phyloP scores from a whole-genome alignment of 2,113 vertebrate species.

The Leptobrachium leishanense region DNA sequence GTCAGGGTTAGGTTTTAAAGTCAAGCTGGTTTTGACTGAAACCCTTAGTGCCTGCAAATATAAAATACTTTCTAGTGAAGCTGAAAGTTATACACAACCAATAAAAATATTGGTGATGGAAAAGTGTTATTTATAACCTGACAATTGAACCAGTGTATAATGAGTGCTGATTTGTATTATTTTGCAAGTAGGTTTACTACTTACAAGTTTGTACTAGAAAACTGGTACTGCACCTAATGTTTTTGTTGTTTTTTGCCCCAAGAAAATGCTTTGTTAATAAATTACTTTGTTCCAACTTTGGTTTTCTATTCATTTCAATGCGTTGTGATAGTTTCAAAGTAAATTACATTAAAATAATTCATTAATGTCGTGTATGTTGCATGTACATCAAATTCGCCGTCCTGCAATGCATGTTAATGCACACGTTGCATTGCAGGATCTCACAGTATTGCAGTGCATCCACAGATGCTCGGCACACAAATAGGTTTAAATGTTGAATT shows the following conservation, averaged over 20 bases:
- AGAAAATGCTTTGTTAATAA: constrained; percentile 42
- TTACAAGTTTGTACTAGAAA: constrained; percentile 43
- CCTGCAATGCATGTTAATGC: too few species aligned
- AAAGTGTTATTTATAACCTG: constrained; percentile 47
- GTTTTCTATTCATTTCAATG: not conserved
- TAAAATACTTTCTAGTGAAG: constrained; percentile 38
- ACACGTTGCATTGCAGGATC: too few species aligned
- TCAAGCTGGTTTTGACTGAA: constrained; percentile 46
- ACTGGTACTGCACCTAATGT: constrained; percentile 43
- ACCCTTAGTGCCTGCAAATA: constrained; percentile 35
- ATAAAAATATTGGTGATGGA: constrained; percentile 41
- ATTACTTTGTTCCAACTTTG: constrained; percentile 1
- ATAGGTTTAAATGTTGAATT: too few species aligned
- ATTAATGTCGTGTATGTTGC: too few species aligned
- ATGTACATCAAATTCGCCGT: too few species aligned
- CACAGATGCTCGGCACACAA: too few species aligned
- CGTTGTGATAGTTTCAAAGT: too few species aligned
- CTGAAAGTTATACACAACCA: constrained; percentile 46
- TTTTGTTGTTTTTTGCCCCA: constrained; percentile 31
- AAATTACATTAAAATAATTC: too few species aligned
- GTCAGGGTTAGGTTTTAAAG: constrained; percentile 27
- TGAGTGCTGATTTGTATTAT: constrained; percentile 35
- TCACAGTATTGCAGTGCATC: too few species aligned
- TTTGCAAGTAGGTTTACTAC: constrained; percentile 43
- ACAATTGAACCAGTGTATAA: constrained; percentile 37